Conservation (phyloP, 2,113 vertebrate species). For the Aegotheles bennettii region DNA sequence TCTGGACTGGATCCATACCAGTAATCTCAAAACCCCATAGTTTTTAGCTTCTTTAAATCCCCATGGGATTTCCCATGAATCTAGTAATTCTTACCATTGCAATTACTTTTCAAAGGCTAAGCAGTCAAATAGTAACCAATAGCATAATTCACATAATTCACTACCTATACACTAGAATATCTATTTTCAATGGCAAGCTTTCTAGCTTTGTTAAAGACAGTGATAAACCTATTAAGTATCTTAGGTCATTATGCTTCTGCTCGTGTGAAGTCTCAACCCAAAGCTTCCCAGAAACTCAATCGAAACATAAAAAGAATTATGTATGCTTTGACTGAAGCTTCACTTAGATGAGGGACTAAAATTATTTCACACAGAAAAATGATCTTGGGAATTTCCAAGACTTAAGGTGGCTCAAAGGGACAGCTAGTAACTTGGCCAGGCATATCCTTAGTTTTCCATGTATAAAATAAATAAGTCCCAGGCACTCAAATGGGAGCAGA, state of each 20-base stretch:
- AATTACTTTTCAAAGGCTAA: background rate
- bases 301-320: background rate
- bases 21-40: background rate
- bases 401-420: background rate
- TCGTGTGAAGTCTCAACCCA: background rate
- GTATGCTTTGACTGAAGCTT: background rate
- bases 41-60: too few species aligned
- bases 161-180: background rate
- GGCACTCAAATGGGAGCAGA: background rate
- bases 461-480: background rate
- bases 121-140: background rate
- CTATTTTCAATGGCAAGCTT: background rate
- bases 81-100: too few species aligned
- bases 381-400: background rate
- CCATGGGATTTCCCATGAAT: too few species aligned
- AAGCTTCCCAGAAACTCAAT: background rate
- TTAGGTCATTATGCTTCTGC: background rate
- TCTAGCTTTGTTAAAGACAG: background rate
- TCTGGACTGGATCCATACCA: background rate
- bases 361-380: background rate
- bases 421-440: background rate
- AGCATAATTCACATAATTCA: background rate
- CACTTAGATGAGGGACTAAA: background rate
- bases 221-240: background rate
- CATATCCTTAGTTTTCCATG: background rate